Percentiles rank a stretch among this genome's conserved stretches.
Conservation (phyloP, 2,888 invertebrate genomes). For the Pterostichus niger region DNA sequence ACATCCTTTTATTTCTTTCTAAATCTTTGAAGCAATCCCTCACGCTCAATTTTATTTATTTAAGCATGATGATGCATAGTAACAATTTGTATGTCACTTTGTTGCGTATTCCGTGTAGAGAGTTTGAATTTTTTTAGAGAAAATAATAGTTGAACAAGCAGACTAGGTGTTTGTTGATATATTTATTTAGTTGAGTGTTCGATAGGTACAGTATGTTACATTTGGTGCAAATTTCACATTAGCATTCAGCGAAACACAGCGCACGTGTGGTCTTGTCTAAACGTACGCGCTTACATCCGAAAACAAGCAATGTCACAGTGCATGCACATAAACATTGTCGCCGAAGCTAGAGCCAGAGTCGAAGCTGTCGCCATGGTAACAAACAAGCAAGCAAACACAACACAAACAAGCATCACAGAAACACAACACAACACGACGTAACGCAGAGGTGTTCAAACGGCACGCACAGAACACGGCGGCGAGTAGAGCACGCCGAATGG, state of each 20-base stretch:
- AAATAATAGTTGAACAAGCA: conserved; percentile 11
- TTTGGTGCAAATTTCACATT: conserved; percentile 55
- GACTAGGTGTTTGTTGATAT: conserved; percentile 41
- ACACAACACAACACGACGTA: not conserved
- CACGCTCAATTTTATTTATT: too few relatives aligned
- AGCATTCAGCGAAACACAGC: conserved; percentile 48
- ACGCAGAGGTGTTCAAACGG: not conserved
- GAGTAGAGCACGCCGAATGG: conserved; percentile 8
- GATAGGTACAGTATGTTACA: conserved; percentile 46
- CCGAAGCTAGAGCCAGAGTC: conserved; percentile 6
- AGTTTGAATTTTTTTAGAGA: too few relatives aligned
- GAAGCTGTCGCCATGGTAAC: conserved; percentile 50
- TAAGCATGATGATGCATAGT: too few relatives aligned
- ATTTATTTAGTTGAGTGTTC: conserved; percentile 45
- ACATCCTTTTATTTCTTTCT: too few relatives aligned
- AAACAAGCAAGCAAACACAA: conserved; percentile 43
- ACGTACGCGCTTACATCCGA: conserved; percentile 58
- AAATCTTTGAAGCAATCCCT: too few relatives aligned
- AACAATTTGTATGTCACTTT: too few relatives aligned
- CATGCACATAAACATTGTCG: conserved; percentile 56
- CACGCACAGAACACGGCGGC: not conserved
- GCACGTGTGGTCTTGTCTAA: conserved; percentile 62
- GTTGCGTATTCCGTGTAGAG: too few relatives aligned
- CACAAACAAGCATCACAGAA: conserved; percentile 34
- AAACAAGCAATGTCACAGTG: conserved; percentile 60